These are phyloP conservation scores for Orientallactaga sibirica DNA, from an alignment of 2,797 vertebrate species.

Conservation along the genomic window DNA sequence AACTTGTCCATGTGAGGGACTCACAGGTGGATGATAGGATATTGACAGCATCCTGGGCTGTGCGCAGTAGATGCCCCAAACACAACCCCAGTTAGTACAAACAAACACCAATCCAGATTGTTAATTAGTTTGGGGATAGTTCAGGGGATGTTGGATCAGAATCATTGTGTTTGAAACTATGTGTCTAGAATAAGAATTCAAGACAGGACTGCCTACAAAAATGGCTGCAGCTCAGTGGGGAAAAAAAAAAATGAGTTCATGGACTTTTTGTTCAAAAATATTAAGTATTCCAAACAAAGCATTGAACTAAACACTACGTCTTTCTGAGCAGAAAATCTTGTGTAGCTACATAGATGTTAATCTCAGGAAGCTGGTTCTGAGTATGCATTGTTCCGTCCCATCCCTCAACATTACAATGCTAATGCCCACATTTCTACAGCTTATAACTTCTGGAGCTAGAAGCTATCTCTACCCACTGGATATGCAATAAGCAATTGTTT, in stretches of 20 bases:
- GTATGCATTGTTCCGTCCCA: not conserved
- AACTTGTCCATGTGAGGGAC: not conserved
- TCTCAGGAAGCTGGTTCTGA: not conserved
- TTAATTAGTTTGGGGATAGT: fast-evolving
- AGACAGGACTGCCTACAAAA: not conserved
- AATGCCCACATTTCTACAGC: not conserved
- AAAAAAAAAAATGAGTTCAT: not conserved
- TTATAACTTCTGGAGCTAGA: not conserved
- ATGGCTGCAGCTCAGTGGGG: not conserved
- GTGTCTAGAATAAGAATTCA: not conserved
- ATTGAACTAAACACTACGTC: not conserved
- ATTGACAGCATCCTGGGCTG: not conserved
- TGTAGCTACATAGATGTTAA: not conserved
- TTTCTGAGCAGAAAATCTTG: not conserved
- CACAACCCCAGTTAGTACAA: not conserved
- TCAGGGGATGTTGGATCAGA: no score
- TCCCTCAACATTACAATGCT: not conserved
- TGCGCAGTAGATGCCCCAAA: not conserved
- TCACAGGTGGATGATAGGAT: not conserved
- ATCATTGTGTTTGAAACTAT: not conserved
- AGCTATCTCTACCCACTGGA: not conserved
- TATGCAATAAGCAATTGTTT: not conserved
- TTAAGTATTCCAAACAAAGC: conserved; percentile 31
- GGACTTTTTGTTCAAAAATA: not conserved
- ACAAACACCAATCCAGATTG: not conserved